These are phyloP conservation scores for Radopholus similis DNA, from an alignment of 1,140 invertebrate genomes.

Conservation along the genomic window DNA sequence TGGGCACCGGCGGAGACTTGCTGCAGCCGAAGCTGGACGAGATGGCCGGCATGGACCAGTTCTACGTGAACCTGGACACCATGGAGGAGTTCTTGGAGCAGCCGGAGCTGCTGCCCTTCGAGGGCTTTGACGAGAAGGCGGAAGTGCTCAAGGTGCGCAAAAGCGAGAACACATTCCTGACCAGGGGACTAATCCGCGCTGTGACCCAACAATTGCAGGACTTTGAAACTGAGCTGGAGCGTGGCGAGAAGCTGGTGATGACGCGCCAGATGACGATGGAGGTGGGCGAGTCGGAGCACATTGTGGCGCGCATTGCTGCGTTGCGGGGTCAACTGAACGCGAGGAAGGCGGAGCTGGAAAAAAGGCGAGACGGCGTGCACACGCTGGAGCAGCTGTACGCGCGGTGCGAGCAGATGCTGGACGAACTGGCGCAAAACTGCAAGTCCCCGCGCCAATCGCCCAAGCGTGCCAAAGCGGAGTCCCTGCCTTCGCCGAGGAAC, in stretches of 20 bases:
- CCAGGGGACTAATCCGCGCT: too few relatives aligned
- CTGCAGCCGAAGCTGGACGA: constrained; percentile 11
- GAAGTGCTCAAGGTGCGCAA: constrained; percentile 24
- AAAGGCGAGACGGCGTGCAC: constrained; percentile 3
- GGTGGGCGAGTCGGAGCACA: constrained; percentile 39
- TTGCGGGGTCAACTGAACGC: constrained; percentile 15
- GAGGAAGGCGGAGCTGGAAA: constrained; percentile 18
- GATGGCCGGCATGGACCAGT: constrained; percentile 31
- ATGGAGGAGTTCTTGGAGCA: constrained; percentile 43
- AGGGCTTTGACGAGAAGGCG: constrained; percentile 35
- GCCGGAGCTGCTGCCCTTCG: constrained; percentile 33
- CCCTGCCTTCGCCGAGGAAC: constrained; percentile 12
- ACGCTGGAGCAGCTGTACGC: constrained; percentile 23
- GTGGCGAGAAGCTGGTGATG: constrained; percentile 32
- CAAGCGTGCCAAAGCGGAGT: background rate
- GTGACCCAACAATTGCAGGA: constrained; percentile 14
- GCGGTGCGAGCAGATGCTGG: constrained; percentile 30
- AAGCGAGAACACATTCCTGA: too few relatives aligned
- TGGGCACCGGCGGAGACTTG: background rate
- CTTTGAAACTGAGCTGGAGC: constrained; percentile 22
- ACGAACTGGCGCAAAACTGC: constrained; percentile 17
- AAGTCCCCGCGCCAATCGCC: background rate
- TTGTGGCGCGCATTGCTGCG: constrained; percentile 15
- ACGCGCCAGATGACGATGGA: constrained; percentile 48
- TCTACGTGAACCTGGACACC: constrained; percentile 32